A percentile compares a stretch with the other conserved stretches of the same genome.
phyloP scores from a whole-genome alignment of 2,113 vertebrate species.

The Catharus minimus region DNA sequence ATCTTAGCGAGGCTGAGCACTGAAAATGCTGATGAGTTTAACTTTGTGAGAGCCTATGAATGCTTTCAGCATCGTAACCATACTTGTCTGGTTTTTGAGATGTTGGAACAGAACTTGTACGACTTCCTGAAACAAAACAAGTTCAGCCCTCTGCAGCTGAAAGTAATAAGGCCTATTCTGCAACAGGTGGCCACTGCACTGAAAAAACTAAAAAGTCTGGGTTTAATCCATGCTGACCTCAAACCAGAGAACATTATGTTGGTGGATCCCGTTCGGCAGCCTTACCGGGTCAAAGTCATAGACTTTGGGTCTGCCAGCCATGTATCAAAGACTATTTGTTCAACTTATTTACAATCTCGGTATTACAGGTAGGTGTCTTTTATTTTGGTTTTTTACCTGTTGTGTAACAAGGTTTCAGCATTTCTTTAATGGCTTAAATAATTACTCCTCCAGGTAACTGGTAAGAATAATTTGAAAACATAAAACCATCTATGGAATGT shows the following conservation, averaged over 20 bases:
- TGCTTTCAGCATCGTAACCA: conserved; percentile 98
- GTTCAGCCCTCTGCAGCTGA: conserved; percentile 96
- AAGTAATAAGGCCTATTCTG: conserved; percentile 96
- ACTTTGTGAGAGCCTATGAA: conserved; percentile 95
- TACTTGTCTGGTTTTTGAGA: conserved; percentile 97
- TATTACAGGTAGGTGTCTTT: conserved; percentile 92
- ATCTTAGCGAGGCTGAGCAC: conserved; percentile 94
- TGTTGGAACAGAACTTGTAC: conserved; percentile 98
- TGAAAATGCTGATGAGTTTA: conserved; percentile 96
- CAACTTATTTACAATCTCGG: conserved; percentile 97
- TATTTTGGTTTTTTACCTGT: not conserved
- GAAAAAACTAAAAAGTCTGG: conserved; percentile 97
- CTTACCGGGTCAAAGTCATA: conserved; percentile 98
- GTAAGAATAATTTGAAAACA: not conserved
- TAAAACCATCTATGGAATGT: not conserved
- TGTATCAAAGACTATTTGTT: conserved; percentile 98
- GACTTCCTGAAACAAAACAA: conserved; percentile 99
- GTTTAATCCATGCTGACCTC: conserved; percentile 98
- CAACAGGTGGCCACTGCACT: conserved; percentile 98
- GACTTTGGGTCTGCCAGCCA: conserved; percentile 99
- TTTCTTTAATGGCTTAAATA: not conserved
- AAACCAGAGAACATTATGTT: conserved; percentile 99
- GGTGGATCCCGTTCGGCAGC: conserved; percentile 96
- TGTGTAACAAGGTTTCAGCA: not conserved
- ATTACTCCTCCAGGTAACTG: not conserved